Percentiles rank a stretch among this genome's conserved stretches.
Conservation (phyloP, 1,140 invertebrate species). For the Pachypeltis micranthus region DNA sequence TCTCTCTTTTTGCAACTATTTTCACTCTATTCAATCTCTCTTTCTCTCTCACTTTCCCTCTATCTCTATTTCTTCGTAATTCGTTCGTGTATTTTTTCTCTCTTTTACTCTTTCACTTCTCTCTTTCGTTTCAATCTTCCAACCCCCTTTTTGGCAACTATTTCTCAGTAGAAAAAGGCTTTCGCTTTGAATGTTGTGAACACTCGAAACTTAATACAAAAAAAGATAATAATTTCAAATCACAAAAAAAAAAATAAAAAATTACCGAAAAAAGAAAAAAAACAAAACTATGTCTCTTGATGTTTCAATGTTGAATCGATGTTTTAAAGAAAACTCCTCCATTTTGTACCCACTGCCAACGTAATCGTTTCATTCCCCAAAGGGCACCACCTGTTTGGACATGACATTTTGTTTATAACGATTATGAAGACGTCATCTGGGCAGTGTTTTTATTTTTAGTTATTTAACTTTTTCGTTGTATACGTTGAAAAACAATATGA, state of each 20-base stretch:
- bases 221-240: slow-evolving; percentile 14
- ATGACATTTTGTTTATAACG: no score
- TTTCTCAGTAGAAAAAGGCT: slow-evolving; percentile 14
- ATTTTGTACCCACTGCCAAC: slow-evolving; percentile 4
- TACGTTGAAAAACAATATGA: no score
- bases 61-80: slow-evolving; percentile 15
- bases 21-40: slow-evolving; percentile 19
- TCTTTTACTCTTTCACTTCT: slow-evolving; percentile 5
- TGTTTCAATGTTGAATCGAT: slow-evolving; percentile 21
- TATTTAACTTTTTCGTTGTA: no score
- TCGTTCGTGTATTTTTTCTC: not conserved
- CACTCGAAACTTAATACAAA: slow-evolving; percentile 1
- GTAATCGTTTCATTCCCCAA: no score
- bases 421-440: no score
- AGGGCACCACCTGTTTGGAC: no score
- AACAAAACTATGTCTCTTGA: slow-evolving; percentile 18
- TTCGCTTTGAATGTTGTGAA: slow-evolving; percentile 19
- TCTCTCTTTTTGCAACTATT: not conserved
- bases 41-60: slow-evolving; percentile 16
- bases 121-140: slow-evolving; percentile 9
- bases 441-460: no score
- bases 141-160: no score
- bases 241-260: not conserved
- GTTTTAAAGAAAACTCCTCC: slow-evolving; percentile 12
- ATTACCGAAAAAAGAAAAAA: slow-evolving; percentile 1